Evolutionary conservation across 1,140 invertebrate species (phyloP), one percentile per base, ranked within the genome.

Genomic region (Dolichoris vasculosae): DNA sequence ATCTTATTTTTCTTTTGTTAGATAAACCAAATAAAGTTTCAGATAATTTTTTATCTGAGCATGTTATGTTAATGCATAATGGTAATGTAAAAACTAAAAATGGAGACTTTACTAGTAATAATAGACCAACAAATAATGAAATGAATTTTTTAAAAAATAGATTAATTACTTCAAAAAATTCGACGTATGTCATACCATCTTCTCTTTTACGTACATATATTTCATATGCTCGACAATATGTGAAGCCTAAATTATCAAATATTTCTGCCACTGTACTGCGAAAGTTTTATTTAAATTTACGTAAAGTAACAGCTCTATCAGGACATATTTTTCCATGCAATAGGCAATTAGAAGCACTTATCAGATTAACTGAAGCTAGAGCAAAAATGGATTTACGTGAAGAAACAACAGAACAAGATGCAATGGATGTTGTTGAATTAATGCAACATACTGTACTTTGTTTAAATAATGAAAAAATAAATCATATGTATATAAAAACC

Each of bases 1-100:
- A 99, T 94, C 93, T 99, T 67, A 96, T 98, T 63, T 99, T 99
- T 91, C 96, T 99, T 80, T 93, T 99, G 17, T 90, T 99, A 15
- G 98, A 99, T 93, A 95, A 95, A 23, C 84, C 87, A 46, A 59
- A 86, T 35, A 82, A 82, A 38, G 84, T 95, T 87, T 94, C 96
- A 87, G 97, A 98, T 91, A 95, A 94, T 81, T 94, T 97, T 90
- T 90, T 98, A 75, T 97, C 97, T 9, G 95, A 96, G 88, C 97
- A 98, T 92, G 96, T 98, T 1, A 95, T 98, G 94, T 95, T 95
- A 13, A 88, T 97, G 76, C 96, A 97, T 93, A 94, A 94, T 17
- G 94, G 94, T 26, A 88, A 84, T 67, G 73, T 83, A 86, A 8
- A 73, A 55, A 87, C 63, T 15, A 86, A 76, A 76, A 46, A 64